Evolutionary conservation across 2,888 invertebrate genomes (phyloP), one percentile per base, ranked within the genome.

Genomic region (Limnephilus rhombicus): DNA sequence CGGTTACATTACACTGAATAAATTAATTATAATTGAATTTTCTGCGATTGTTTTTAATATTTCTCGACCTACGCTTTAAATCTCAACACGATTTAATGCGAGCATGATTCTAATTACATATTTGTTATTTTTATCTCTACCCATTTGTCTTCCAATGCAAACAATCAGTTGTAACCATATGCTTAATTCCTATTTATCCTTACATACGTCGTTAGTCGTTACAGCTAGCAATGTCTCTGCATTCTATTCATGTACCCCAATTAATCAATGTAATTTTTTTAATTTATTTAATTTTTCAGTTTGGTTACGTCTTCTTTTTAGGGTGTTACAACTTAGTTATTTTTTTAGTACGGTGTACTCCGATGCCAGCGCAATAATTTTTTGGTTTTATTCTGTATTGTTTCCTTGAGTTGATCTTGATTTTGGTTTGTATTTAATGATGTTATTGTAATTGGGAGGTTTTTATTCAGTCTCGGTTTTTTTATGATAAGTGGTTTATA

Each of bases 1-100:
- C 49, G 88, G 68, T 53, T 88, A 88, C 88, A 68, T 88, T 68
- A 68, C 88, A 41, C n/a, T 45, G 88, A 53, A 88, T 88, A 88
- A 88, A 88, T 88, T 88, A 88, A 88, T 49, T 88, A 88, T 88
- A 88, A 88, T 88, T 88, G 88, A 88, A 88, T 88, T 88, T 88
- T 88, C 88, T 88, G 88, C 37, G 88, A 88, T 88, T 88, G 88
- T 88, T 88, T 88, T 88, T 88, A 88, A 88, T 88, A 88, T 68
- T 88, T 68, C 68, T 88, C 88, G 37, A 88, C 88, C 88, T 88
- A 88, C 88, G 88, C 88, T 68, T 31, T 82, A 24, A 41, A 29
- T 53, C 88, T 7, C 34, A 34, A 88, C 88, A 68, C 68, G 88
- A 31, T 68, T 68, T 31, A 88, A 88, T 34, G 68, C 53, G 53